Base-by-base conservation (phyloP, 2,797 vertebrate species). In the Taeniopygia guttata region DNA sequence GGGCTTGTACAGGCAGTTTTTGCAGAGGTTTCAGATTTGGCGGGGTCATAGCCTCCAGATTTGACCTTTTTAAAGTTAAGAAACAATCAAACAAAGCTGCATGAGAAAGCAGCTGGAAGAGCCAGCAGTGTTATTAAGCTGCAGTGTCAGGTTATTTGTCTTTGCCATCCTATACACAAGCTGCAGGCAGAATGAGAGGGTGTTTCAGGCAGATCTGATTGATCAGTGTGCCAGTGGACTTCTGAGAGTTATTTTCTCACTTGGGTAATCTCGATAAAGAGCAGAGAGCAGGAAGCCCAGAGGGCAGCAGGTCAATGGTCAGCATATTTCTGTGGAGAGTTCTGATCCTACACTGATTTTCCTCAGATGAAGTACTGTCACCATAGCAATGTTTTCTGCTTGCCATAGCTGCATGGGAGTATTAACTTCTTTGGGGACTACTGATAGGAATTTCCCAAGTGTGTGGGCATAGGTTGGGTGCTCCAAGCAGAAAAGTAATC, bases 81-180 rank as follows among this genome's bases (percentile, higher is more conserved):
- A 67, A 73, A 70, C 67, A 59, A 22, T n/a, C 51, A 69, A 70
- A 60, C 59, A 77, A 69, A 87, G 20, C 13, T 22, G 13, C 90
- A 70, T 1, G 5, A 87, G 72, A 68, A 81, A 78, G 79, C 46
- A 75, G n/a, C 23, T 75, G 66, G 46, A 67, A 54, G 49, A 93
- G 58, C 58, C 67, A 68, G 68, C 43, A 58, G 52, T 43, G 10
- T 85, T 89, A 78, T 64, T 90, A 92, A 89, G n/a, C 73, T 86
- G 68, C 79, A 68, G 54, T 15, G 68, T 83, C 72, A 64, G 82
- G 42, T 70, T 83, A 51, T 93, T 94, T 90, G 76, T 92, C 84
- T 85, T 91, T 40, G 60, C 82, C 62, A 54, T 63, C 36, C 43
- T 72, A 0, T 43, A 17, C 7, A 27, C 4, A 1, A 11, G 78